Conservation (phyloP, 1,140 invertebrate genomes). For the honey bee (Apis mellifera) region DNA sequence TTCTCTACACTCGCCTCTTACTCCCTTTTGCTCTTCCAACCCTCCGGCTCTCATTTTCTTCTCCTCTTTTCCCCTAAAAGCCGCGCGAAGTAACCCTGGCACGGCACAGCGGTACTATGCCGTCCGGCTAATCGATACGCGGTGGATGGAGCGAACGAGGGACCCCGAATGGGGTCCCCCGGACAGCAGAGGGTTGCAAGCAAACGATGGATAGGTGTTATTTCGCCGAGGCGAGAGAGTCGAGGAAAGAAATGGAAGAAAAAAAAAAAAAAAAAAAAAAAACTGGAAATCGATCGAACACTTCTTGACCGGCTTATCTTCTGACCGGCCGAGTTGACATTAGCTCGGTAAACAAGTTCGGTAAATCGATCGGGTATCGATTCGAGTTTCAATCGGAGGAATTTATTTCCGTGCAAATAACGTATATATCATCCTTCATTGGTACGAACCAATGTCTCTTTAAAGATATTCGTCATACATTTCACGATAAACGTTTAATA, state of each 20-base stretch:
- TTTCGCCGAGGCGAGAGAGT: constrained; percentile 35
- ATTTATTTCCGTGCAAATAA: too few relatives aligned
- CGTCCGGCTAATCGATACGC: constrained; percentile 62
- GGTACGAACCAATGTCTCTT: too few relatives aligned
- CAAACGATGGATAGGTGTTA: constrained; percentile 61
- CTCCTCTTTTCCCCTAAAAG: constrained; percentile 43
- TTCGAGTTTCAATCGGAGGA: not conserved
- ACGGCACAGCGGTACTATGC: constrained; percentile 41
- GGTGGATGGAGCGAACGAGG: constrained; percentile 52
- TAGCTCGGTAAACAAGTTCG: not conserved
- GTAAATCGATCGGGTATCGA: not conserved
- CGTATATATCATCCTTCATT: too few relatives aligned
- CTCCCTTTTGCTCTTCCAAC: constrained; percentile 27
- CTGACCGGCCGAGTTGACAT: not conserved
- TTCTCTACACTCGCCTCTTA: constrained; percentile 4
- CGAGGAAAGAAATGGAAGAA: not conserved
- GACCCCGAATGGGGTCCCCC: constrained; percentile 24
- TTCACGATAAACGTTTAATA: too few relatives aligned
- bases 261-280: too few relatives aligned
- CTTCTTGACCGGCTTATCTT: not conserved
- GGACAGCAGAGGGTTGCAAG: constrained; percentile 39
- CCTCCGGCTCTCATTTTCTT: constrained; percentile 38
- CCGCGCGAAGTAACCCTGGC: constrained; percentile 46
- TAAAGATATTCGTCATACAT: too few relatives aligned
- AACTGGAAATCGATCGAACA: not conserved